Percentiles rank a stretch among this genome's conserved stretches.
Evolutionary conservation across 2,113 vertebrate species (phyloP).

Genomic region (Lagopus leucura): DNA sequence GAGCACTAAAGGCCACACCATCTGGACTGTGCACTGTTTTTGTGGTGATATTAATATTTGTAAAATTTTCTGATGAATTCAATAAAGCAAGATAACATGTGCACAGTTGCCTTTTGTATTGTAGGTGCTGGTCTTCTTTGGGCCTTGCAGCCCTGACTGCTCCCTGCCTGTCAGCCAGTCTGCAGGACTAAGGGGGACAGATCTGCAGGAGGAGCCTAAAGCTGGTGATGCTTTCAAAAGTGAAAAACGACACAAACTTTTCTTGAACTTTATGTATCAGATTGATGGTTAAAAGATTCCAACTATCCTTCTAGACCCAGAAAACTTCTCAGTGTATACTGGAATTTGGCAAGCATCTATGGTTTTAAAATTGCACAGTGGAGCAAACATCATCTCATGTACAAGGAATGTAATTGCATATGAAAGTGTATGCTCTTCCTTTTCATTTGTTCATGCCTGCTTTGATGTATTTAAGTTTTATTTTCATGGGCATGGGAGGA

Average conservation of each 20-base stretch:
- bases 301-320: background rate
- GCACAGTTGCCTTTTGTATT: background rate
- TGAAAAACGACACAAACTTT: background rate
- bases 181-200: background rate
- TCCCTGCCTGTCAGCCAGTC: rapidly evolving
- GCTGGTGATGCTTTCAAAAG: background rate
- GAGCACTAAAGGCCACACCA: background rate
- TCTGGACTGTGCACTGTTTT: background rate
- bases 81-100: background rate
- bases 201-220: background rate
- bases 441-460: background rate
- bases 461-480: background rate
- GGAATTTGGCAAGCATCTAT: background rate
- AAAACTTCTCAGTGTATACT: background rate
- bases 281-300: background rate
- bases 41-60: background rate
- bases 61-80: background rate
- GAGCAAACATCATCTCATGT: background rate
- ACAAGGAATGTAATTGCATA: background rate
- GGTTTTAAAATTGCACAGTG: background rate
- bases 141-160: background rate
- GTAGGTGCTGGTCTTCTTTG: rapidly evolving
- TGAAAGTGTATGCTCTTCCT: background rate
- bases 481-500: background rate
- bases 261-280: background rate